Conservation (phyloP, 2,888 invertebrate genomes). For the Ecliptopera silaceata region DNA sequence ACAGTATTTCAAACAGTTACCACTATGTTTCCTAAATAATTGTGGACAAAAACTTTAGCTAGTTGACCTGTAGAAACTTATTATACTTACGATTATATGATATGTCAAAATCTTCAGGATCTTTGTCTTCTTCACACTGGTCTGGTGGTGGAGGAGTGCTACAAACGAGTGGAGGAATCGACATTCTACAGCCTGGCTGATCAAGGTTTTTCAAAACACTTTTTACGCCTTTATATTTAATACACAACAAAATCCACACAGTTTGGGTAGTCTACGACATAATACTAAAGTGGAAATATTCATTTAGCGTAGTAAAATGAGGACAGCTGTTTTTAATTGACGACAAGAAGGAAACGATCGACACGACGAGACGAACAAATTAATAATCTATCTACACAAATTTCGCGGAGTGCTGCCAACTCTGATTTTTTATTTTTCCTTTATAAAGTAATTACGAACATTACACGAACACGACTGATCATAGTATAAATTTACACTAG, state of each 20-base stretch:
- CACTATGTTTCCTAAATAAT: too few relatives aligned
- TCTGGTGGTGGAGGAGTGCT: slow-evolving; percentile 86
- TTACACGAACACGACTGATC: too few relatives aligned
- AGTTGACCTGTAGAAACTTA: too few relatives aligned
- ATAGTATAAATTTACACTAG: too few relatives aligned
- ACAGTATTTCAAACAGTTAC: too few relatives aligned
- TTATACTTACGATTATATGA: slow-evolving; percentile 67
- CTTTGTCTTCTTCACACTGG: slow-evolving; percentile 85
- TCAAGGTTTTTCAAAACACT: slow-evolving; percentile 41
- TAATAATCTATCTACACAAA: too few relatives aligned
- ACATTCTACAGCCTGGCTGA: slow-evolving; percentile 68
- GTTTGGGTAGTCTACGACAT: slow-evolving; percentile 23
- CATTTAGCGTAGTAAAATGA: slow-evolving; percentile 38
- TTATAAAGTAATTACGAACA: too few relatives aligned
- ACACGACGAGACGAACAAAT: background rate
- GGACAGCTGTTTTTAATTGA: slow-evolving; percentile 76
- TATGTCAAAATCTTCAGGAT: slow-evolving; percentile 75
- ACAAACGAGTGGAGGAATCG: slow-evolving; percentile 86
- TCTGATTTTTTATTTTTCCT: too few relatives aligned
- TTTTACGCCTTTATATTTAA: slow-evolving; percentile 26
- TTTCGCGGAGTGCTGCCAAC: too few relatives aligned
- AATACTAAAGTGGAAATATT: slow-evolving; percentile 8
- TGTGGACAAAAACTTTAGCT: too few relatives aligned
- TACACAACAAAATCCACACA: slow-evolving; percentile 22
- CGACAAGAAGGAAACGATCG: too few relatives aligned